Evolutionary conservation across 2,797 vertebrate genomes (phyloP).

Genomic region (Arctocebus calabarensis): DNA sequence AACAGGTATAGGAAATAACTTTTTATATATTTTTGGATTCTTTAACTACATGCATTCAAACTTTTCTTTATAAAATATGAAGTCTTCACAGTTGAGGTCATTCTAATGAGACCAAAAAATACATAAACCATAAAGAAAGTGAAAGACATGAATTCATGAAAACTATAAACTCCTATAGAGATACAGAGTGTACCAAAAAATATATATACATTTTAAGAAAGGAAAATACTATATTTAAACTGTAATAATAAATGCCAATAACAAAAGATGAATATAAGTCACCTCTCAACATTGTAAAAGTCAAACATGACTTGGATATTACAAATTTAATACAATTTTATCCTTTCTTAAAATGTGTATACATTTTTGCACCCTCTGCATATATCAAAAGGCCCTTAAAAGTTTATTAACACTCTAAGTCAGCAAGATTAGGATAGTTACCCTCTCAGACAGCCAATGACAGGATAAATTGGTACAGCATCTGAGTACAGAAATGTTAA

Average conservation of each 20-base stretch:
- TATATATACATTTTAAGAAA: too few species aligned
- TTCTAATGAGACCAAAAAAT: not conserved
- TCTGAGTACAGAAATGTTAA: not conserved
- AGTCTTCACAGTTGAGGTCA: constrained; percentile 14
- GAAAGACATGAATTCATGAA: not conserved
- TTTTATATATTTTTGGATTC: constrained; percentile 36
- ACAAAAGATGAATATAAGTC: too few species aligned
- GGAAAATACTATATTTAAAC: too few species aligned
- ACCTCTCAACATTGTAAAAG: too few species aligned
- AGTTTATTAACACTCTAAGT: not conserved
- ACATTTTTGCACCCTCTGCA: too few species aligned
- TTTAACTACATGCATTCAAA: not conserved
- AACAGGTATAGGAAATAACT: not conserved
- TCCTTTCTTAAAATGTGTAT: too few species aligned
- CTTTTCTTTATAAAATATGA: not conserved
- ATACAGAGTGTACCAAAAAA: too few species aligned
- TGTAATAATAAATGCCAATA: too few species aligned
- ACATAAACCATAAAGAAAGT: constrained; percentile 22
- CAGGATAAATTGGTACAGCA: not conserved
- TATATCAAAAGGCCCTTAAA: not conserved
- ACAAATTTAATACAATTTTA: too few species aligned
- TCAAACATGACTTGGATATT: too few species aligned
- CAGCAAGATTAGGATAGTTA: not conserved
- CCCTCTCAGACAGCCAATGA: not conserved
- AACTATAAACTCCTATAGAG: not conserved